Evolutionary conservation across 2,888 invertebrate genomes (phyloP).

Genomic region (Carterocephalus palaemon): DNA sequence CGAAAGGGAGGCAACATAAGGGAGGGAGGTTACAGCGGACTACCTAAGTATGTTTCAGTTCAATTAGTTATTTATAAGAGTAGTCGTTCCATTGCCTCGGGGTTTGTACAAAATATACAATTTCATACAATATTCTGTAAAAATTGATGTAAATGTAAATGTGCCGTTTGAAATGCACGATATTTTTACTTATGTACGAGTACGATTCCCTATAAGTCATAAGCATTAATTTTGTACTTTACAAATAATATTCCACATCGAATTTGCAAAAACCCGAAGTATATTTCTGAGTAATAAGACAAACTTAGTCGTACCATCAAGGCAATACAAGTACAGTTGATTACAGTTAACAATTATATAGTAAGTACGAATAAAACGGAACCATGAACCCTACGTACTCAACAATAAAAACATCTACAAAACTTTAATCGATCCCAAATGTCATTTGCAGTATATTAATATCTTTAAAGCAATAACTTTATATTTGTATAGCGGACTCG

Average conservation of each 20-base stretch:
- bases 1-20: constrained; percentile 9
- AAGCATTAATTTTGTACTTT: too few relatives aligned
- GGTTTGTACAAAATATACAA: not conserved
- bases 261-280: too few relatives aligned
- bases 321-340: not conserved
- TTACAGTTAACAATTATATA: constrained; percentile 4
- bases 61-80: constrained; percentile 15
- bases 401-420: constrained; percentile 8
- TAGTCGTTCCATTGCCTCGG: constrained; percentile 3
- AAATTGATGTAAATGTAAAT: too few relatives aligned
- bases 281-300: too few relatives aligned
- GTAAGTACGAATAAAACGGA: constrained; percentile 2
- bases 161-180: too few relatives aligned
- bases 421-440: constrained; percentile 18
- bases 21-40: constrained; percentile 6
- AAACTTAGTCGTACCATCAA: too few relatives aligned
- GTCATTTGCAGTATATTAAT: constrained; percentile 16
- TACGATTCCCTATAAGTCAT: too few relatives aligned
- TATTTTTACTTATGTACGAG: too few relatives aligned
- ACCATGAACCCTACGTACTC: not conserved
- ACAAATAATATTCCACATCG: too few relatives aligned
- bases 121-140: not conserved
- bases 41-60: constrained; percentile 8
- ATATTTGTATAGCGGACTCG: constrained; percentile 7
- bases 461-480: constrained; percentile 12